A percentile compares a stretch with the other conserved stretches of the same genome.
These are phyloP conservation scores for Blastobasis lacticolella DNA, from an alignment of 2,888 invertebrate genomes.

Conservation along the genomic window DNA sequence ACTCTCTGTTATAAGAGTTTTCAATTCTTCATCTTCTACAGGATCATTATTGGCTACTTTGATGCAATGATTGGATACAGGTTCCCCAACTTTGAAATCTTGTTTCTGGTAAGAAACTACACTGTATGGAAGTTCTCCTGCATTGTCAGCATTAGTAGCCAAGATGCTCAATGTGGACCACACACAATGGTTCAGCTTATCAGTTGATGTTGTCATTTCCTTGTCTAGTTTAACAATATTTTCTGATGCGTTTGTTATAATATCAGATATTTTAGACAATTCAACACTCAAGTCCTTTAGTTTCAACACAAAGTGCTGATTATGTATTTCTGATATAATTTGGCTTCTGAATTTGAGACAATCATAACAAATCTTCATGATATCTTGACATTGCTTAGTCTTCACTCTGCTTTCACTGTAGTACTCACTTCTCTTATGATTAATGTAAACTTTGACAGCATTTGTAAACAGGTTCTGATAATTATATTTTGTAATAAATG, in stretches of 20 bases:
- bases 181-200: constrained; percentile 49
- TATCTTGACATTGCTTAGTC: constrained; percentile 62
- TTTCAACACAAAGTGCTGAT: constrained; percentile 57
- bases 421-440: constrained; percentile 49
- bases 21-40: constrained; percentile 40
- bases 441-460: constrained; percentile 56
- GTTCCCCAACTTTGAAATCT: constrained; percentile 63
- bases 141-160: constrained; percentile 44
- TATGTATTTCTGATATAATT: constrained; percentile 57
- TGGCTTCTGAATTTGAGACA: constrained; percentile 69
- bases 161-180: constrained; percentile 60
- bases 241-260: constrained; percentile 48
- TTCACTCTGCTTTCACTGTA: constrained; percentile 50
- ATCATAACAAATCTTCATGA: constrained; percentile 72
- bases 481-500: constrained; percentile 53
- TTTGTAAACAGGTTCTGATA: constrained; percentile 54
- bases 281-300: constrained; percentile 58
- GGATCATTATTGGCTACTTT: constrained; percentile 32
- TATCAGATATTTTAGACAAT: constrained; percentile 53
- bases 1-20: constrained; percentile 60
- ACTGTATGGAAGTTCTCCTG: constrained; percentile 57
- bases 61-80: constrained; percentile 47
- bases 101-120: constrained; percentile 62
- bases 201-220: constrained; percentile 37
- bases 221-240: constrained; percentile 46